phyloP scores from a whole-genome alignment of 2,113 vertebrate genomes.

The Aptenodytes patagonicus region DNA sequence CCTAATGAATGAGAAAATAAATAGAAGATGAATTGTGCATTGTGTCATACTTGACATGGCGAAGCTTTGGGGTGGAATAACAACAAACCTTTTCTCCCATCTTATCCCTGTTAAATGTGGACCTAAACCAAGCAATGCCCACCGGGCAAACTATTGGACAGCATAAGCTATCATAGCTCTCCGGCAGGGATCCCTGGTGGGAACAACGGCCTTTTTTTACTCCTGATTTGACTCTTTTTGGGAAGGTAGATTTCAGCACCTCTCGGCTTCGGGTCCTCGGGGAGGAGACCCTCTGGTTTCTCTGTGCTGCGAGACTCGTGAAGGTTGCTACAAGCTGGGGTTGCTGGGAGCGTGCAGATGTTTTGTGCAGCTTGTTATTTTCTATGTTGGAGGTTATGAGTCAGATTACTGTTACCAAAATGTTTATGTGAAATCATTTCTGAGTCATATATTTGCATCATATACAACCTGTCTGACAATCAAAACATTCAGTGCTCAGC shows the following conservation, averaged over 20 bases:
- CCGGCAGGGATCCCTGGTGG: background rate
- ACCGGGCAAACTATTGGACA: background rate
- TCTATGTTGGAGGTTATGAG: slow-evolving; percentile 80
- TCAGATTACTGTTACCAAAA: slow-evolving; percentile 80
- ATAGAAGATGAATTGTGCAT: slow-evolving; percentile 38
- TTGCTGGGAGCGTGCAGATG: slow-evolving; percentile 71
- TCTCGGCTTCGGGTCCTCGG: background rate
- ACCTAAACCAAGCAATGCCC: background rate
- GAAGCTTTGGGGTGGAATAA: background rate
- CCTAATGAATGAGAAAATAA: slow-evolving; percentile 47
- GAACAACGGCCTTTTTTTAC: background rate
- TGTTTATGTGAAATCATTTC: slow-evolving; percentile 85
- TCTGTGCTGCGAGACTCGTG: background rate
- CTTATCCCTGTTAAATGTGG: background rate
- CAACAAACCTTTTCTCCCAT: background rate
- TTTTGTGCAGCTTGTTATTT: slow-evolving; percentile 78
- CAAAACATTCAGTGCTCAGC: slow-evolving; percentile 76
- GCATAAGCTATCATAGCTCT: background rate
- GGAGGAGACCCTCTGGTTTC: background rate
- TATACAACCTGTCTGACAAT: slow-evolving; percentile 83
- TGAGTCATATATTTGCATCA: slow-evolving; percentile 85
- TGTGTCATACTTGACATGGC: background rate
- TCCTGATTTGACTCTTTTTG: background rate
- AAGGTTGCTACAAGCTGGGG: slow-evolving; percentile 38
- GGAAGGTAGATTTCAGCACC: background rate